A percentile compares a stretch with the other conserved stretches of the same genome.
Conservation (phyloP, 2,113 vertebrate genomes). For the Anguilla japonica region DNA sequence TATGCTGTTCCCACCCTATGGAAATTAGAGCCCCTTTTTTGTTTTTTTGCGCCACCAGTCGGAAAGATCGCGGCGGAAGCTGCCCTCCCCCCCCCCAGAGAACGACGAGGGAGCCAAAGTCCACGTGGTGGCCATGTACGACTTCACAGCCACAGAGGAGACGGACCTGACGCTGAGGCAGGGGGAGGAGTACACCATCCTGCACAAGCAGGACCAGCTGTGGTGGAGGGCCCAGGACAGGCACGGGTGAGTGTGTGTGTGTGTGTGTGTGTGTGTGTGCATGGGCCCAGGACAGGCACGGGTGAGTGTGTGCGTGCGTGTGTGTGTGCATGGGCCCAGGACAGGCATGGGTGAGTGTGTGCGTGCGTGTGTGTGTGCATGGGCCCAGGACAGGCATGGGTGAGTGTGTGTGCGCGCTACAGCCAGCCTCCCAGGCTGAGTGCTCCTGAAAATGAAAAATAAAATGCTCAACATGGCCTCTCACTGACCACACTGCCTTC, state of each 20-base stretch:
- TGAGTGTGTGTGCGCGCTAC: neutral
- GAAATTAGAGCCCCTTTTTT: neutral
- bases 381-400: slow-evolving; percentile 77
- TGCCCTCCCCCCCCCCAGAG: slow-evolving; percentile 62
- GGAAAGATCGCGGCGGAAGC: slow-evolving; percentile 68
- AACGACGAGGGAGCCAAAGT: slow-evolving; percentile 43
- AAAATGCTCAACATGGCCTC: neutral
- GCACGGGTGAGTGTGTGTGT: slow-evolving; percentile 15
- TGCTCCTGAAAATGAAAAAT: neutral
- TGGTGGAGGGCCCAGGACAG: slow-evolving; percentile 87
- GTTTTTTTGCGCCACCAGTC: slow-evolving; percentile 44
- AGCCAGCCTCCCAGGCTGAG: neutral
- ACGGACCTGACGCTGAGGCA: slow-evolving; percentile 64
- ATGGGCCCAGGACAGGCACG: no score
- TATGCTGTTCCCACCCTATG: neutral
- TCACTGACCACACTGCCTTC: neutral
- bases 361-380: no score
- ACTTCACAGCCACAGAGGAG: slow-evolving; percentile 76
- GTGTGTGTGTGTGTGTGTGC: no score
- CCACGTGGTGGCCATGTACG: slow-evolving; percentile 80
- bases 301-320: no score
- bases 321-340: no score
- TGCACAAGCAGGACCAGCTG: slow-evolving; percentile 79
- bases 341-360: slow-evolving; percentile 9
- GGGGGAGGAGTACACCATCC: slow-evolving; percentile 78